Conservation (phyloP, 2,888 invertebrate species). For the Temnothorax unifasciatus region DNA sequence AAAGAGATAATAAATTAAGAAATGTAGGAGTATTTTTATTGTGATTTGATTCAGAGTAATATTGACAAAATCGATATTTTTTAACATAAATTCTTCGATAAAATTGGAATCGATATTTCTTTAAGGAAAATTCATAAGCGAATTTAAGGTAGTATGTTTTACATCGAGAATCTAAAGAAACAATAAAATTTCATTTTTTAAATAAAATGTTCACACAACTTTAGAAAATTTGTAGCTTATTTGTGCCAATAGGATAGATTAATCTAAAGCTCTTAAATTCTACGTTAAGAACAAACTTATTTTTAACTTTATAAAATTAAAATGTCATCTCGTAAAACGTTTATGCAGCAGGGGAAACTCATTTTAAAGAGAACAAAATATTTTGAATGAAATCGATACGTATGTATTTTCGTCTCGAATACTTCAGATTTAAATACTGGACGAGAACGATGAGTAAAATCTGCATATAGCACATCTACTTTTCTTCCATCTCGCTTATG, state of each 20-base stretch:
- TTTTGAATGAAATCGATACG: constrained; percentile 30
- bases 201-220: neutral
- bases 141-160: neutral
- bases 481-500: neutral
- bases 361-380: constrained; percentile 30
- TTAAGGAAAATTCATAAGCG: neutral
- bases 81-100: neutral
- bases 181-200: neutral
- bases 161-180: neutral
- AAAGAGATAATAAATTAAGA: neutral
- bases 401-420: constrained; percentile 31
- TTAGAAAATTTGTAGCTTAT: neutral
- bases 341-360: neutral
- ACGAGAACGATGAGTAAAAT: constrained; percentile 25
- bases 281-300: neutral
- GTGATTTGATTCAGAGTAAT: neutral
- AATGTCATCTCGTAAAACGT: neutral
- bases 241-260: neutral
- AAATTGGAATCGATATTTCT: neutral
- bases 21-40: neutral
- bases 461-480: neutral
- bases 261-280: neutral
- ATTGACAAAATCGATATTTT: neutral
- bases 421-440: constrained; percentile 27
- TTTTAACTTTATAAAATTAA: neutral